These are phyloP conservation scores for Anarsia innoxiella DNA, from an alignment of 2,888 invertebrate genomes.

Conservation along the genomic window DNA sequence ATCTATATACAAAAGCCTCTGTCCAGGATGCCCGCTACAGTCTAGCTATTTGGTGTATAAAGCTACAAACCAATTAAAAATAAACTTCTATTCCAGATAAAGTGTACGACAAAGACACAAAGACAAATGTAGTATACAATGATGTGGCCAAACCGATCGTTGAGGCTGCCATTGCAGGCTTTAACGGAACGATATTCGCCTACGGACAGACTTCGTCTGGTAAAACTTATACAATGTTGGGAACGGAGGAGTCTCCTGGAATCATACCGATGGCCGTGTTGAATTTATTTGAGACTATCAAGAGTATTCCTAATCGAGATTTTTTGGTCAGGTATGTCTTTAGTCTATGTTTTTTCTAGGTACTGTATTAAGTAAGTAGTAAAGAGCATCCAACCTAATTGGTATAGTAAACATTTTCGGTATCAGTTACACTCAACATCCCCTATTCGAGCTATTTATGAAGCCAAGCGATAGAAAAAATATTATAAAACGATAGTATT, in stretches of 20 bases:
- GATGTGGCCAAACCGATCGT: conserved; percentile 82
- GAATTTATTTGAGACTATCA: conserved; percentile 81
- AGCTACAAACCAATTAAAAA: too few relatives aligned
- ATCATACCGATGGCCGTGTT: conserved; percentile 83
- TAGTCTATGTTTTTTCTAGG: too few relatives aligned
- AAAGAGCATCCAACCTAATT: too few relatives aligned
- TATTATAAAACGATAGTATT: too few relatives aligned
- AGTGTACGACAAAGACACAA: conserved; percentile 77
- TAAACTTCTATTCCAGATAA: conserved; percentile 79
- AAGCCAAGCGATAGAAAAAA: too few relatives aligned
- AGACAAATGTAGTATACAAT: conserved; percentile 79
- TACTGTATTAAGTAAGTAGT: too few relatives aligned
- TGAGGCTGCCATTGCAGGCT: conserved; percentile 80
- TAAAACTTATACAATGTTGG: conserved; percentile 90
- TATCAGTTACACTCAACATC: too few relatives aligned
- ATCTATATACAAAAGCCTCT: too few relatives aligned
- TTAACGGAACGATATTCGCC: conserved; percentile 92
- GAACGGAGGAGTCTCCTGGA: conserved; percentile 80
- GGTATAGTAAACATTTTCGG: too few relatives aligned
- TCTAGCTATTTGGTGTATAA: too few relatives aligned
- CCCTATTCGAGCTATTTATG: too few relatives aligned
- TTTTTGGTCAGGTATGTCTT: conserved; percentile 81
- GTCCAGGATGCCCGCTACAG: too few relatives aligned
- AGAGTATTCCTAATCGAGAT: conserved; percentile 77
- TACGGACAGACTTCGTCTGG: conserved; percentile 95